These are phyloP conservation scores for Gasteruption jaculator DNA, from an alignment of 2,888 invertebrate genomes.

Conservation along the genomic window DNA sequence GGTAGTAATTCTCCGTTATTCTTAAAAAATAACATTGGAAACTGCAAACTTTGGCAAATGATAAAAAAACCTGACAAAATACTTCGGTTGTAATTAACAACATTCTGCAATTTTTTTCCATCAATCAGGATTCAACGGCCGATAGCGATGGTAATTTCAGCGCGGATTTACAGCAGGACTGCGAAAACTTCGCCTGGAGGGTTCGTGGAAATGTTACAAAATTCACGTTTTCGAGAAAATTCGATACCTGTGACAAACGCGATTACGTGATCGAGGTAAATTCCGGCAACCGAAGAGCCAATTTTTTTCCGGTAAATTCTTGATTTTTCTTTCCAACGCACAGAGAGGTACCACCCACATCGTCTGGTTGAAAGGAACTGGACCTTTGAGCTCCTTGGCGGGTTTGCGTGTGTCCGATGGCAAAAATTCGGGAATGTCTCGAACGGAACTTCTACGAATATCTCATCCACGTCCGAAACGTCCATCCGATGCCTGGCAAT, in stretches of 20 bases:
- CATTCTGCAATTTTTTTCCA: slow-evolving; percentile 8
- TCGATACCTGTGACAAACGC: slow-evolving; percentile 78
- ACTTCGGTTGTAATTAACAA: slow-evolving; percentile 12
- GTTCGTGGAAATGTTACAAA: slow-evolving; percentile 60
- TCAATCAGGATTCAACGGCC: slow-evolving; percentile 73
- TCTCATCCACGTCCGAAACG: slow-evolving; percentile 46
- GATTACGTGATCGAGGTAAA: slow-evolving; percentile 74
- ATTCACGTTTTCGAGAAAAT: slow-evolving; percentile 71
- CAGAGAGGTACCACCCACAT: slow-evolving; percentile 88
- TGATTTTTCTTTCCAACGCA: slow-evolving; percentile 12
- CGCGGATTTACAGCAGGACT: slow-evolving; percentile 72
- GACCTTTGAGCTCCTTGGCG: slow-evolving; percentile 64
- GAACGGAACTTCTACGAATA: slow-evolving; percentile 68
- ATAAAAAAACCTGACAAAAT: slow-evolving; percentile 3
- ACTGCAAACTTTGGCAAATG: too few species aligned
- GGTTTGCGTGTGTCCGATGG: slow-evolving; percentile 62
- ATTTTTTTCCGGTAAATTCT: slow-evolving; percentile 5
- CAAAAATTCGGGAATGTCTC: slow-evolving; percentile 67
- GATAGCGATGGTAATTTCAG: slow-evolving; percentile 63
- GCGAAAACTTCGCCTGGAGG: slow-evolving; percentile 58
- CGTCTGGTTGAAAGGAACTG: slow-evolving; percentile 78
- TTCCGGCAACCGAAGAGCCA: slow-evolving; percentile 5
- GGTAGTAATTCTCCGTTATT: slow-evolving; percentile 43
- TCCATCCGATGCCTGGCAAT: slow-evolving; percentile 55
- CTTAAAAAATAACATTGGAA: too few species aligned